Evolutionary conservation across 2,888 invertebrate species (phyloP), one percentile per base, ranked within the genome.

Genomic region (Caenorhabditis drosophilae): DNA sequence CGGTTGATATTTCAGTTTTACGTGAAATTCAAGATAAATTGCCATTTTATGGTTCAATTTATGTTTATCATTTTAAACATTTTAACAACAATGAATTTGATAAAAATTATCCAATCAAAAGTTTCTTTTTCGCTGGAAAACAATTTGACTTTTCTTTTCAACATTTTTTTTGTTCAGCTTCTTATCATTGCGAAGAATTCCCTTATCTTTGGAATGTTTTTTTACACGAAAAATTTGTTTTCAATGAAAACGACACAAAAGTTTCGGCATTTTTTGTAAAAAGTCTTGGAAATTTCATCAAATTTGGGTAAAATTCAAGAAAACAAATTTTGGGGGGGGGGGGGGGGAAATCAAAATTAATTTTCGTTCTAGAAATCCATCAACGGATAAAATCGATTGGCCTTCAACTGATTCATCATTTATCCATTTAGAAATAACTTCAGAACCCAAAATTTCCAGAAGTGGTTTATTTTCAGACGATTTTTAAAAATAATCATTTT

Each of bases 151-250:
- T n/a, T n/a, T n/a, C n/a, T n/a, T n/a, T n/a, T n/a, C n/a, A n/a
- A n/a, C n/a, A n/a, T n/a, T n/a, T n/a, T n/a, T n/a, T n/a, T n/a
- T n/a, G n/a, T n/a, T n/a, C n/a, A 31, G 31, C 25, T 20, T 53
- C 57, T 1, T 63, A 63, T 54, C 57, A 63, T 27, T 63, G 57
- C 27, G 49, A 58, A 4, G 63, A 63, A 34, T 57, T 58, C 26
- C 63, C 63, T 12, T 63, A 49, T 22, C 27, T 63, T 27, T 63
- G 63, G 63, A 47, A 47, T 3, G 40, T 49, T n/a, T 63, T 54
- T 41, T 49, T 54, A 40, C 57, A 63, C 41, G 47, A 53, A 7
- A 27, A 41, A 7, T 63, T 53, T 31, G 50, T 40, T 3, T 45
- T 63, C 16, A 38, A 53, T 23, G 45, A 49, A 11, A 46, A 53